Conservation (phyloP, 2,888 invertebrate species). For the Hydropsyche betteni region DNA sequence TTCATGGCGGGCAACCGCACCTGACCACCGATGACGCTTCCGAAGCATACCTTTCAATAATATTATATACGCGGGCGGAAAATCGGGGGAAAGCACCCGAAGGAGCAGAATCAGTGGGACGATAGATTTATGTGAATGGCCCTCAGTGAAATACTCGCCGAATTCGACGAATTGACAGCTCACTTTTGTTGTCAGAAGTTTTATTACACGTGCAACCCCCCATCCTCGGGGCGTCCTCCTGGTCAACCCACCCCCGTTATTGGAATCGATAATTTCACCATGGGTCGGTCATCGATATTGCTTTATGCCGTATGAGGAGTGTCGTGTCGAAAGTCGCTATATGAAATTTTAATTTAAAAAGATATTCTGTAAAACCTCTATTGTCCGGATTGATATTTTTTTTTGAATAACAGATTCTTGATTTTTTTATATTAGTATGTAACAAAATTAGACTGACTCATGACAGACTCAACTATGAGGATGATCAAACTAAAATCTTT, state of each 20-base stretch:
- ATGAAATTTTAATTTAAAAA: too few relatives aligned
- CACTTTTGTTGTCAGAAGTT: constrained; percentile 53
- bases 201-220: constrained; percentile 51
- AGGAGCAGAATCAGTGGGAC: constrained; percentile 30
- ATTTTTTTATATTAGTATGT: too few relatives aligned
- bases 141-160: constrained; percentile 51
- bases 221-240: constrained; percentile 9
- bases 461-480: too few relatives aligned
- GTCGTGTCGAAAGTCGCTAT: too few relatives aligned
- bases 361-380: too few relatives aligned
- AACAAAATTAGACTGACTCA: too few relatives aligned
- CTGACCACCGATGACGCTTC: background rate
- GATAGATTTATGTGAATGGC: constrained; percentile 52
- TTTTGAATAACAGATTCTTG: too few relatives aligned
- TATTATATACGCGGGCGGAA: background rate
- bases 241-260: constrained; percentile 31
- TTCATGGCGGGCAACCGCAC: too few relatives aligned
- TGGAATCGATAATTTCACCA: constrained; percentile 47
- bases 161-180: constrained; percentile 52
- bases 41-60: background rate
- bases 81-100: background rate
- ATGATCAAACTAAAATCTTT: too few relatives aligned
- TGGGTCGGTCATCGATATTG: constrained; percentile 27
- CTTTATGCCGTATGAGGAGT: too few relatives aligned
- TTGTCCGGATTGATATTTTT: too few relatives aligned